Percentiles rank a stretch among this genome's conserved stretches.
These are phyloP conservation scores for Eupithecia dodoneata DNA, from an alignment of 2,888 invertebrate genomes.

Conservation along the genomic window DNA sequence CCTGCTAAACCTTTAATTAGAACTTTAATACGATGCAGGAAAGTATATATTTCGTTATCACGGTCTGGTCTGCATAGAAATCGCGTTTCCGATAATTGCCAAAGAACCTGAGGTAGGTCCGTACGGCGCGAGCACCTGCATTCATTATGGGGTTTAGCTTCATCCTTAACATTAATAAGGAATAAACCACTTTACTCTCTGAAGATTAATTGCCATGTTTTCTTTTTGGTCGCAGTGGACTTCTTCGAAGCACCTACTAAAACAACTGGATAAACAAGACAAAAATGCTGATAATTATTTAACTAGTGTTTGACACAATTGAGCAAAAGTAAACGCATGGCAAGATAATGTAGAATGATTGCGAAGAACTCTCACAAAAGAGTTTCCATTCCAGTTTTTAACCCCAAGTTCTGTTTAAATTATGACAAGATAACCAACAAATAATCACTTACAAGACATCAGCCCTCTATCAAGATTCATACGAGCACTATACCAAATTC, in stretches of 20 bases:
- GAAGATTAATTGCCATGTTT: slow-evolving; percentile 70
- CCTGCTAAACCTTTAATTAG: background rate
- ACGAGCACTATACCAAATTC: slow-evolving; percentile 70
- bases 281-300: background rate
- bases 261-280: background rate
- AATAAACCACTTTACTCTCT: slow-evolving; percentile 70
- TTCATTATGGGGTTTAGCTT: slow-evolving; percentile 80
- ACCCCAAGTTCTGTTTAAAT: background rate
- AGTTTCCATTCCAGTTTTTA: background rate
- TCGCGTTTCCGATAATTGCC: slow-evolving; percentile 72
- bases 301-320: background rate
- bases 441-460: slow-evolving; percentile 29
- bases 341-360: background rate
- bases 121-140: slow-evolving; percentile 73
- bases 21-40: background rate
- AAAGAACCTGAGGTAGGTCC: slow-evolving; percentile 66
- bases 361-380: background rate
- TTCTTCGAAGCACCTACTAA: background rate
- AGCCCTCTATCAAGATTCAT: slow-evolving; percentile 65
- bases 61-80: background rate
- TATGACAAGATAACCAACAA: background rate
- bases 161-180: slow-evolving; percentile 78
- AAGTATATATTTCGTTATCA: background rate
- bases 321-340: background rate
- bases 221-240: background rate